Percentiles rank a stretch among this genome's conserved stretches.
Evolutionary conservation across 1,140 invertebrate genomes (phyloP).

Genomic region (Meloidogyne chitwoodi): DNA sequence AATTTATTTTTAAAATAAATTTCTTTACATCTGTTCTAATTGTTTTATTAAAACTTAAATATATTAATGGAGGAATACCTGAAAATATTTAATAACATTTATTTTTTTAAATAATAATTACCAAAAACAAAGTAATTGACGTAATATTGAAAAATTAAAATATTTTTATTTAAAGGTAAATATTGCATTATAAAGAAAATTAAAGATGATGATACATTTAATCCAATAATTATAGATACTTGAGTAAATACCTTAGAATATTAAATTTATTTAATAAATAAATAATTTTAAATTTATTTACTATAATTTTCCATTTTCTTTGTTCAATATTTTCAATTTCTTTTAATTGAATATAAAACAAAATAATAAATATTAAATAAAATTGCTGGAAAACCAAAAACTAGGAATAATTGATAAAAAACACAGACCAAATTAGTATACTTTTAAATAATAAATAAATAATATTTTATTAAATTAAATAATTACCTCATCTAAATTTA

Average conservation of each 20-base stretch:
- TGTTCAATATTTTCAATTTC: too few species aligned
- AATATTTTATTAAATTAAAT: background rate
- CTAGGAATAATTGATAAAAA: background rate
- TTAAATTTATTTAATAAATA: background rate
- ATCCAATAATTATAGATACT: background rate
- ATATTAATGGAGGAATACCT: background rate
- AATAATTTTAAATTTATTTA: too few species aligned
- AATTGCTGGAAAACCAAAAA: background rate
- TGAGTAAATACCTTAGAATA: slow-evolving; percentile 9
- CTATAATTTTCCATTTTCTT: too few species aligned
- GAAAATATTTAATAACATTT: background rate
- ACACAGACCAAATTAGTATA: background rate
- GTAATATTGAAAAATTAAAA: background rate
- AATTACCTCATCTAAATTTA: background rate
- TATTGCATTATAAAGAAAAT: background rate
- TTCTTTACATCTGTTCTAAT: background rate
- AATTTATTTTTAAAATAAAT: too few species aligned
- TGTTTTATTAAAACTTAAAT: slow-evolving; percentile 4
- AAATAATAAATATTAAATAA: background rate
- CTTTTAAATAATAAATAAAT: background rate
- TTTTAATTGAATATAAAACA: background rate
- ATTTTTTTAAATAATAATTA: background rate
- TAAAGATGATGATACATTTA: background rate
- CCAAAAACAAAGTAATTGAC: slow-evolving; percentile 8
- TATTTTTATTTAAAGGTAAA: background rate